These are phyloP conservation scores for Drosophila birchii DNA, from an alignment of 2,888 invertebrate genomes.

Conservation along the genomic window DNA sequence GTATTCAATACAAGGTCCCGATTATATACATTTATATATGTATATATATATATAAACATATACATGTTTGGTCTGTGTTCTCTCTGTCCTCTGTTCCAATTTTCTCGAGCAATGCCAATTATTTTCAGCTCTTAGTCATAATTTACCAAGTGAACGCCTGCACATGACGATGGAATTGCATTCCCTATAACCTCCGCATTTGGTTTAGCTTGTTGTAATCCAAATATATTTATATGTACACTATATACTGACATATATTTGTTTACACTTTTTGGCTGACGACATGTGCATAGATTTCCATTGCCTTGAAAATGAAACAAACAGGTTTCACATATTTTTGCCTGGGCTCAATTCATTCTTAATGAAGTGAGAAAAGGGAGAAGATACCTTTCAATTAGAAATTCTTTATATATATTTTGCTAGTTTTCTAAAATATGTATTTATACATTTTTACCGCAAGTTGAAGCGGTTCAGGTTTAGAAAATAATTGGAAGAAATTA, in stretches of 20 bases:
- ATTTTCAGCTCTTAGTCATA: conserved; percentile 58
- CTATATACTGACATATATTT: not conserved
- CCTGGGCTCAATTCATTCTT: conserved; percentile 14
- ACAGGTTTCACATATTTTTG: not conserved
- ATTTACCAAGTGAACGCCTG: conserved; percentile 64
- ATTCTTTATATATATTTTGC: no score
- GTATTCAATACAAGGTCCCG: conserved; percentile 18
- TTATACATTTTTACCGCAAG: not conserved
- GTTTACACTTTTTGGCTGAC: conserved; percentile 10
- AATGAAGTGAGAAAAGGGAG: not conserved
- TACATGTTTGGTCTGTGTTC: conserved; percentile 9
- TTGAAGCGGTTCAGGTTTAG: no score
- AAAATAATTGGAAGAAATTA: no score
- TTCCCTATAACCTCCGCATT: conserved; percentile 3
- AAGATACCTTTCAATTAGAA: not conserved
- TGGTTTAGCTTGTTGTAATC: not conserved
- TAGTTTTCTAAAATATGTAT: no score
- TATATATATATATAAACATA: not conserved
- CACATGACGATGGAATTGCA: conserved; percentile 54
- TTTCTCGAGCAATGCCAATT: conserved; percentile 60
- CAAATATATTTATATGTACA: not conserved
- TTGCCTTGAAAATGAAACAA: conserved; percentile 27
- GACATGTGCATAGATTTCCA: conserved; percentile 32
- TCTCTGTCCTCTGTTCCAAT: conserved; percentile 7
- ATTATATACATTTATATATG: not conserved